These are phyloP conservation scores for Myotis vivesi DNA, from an alignment of 2,797 vertebrate genomes.

Conservation along the genomic window DNA sequence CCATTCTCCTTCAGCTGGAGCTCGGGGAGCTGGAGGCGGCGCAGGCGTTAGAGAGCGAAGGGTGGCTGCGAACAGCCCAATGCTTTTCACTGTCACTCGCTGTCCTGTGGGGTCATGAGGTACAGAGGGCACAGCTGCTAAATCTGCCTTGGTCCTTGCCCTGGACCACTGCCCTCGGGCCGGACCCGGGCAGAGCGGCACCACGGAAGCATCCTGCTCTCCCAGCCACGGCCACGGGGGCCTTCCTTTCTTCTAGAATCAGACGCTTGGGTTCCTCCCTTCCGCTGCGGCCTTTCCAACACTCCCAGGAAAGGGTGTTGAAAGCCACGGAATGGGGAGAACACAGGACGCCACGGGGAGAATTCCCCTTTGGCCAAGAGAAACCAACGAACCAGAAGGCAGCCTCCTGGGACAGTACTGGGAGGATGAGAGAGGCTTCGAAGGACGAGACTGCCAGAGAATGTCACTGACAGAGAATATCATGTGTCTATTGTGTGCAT, in stretches of 20 bases:
- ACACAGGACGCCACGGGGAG: background rate
- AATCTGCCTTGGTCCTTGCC: background rate
- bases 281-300: background rate
- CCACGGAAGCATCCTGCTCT: background rate
- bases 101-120: background rate
- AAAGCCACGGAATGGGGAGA: background rate
- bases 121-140: background rate
- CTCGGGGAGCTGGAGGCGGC: no score
- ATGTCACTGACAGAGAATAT: background rate
- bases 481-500: background rate
- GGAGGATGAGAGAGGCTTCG: background rate
- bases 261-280: background rate
- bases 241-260: background rate
- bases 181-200: background rate
- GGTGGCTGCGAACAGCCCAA: no score
- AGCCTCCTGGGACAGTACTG: background rate
- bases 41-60: no score
- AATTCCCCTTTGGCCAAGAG: background rate
- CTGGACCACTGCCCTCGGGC: background rate
- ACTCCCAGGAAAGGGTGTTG: background rate
- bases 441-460: rapidly evolving
- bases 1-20: no score
- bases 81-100: background rate
- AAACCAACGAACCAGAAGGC: background rate
- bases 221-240: rapidly evolving